A percentile compares a stretch with the other conserved stretches of the same genome.
Evolutionary conservation across 1,140 invertebrate genomes (phyloP).

Genomic region (Brachionus plicatilis): DNA sequence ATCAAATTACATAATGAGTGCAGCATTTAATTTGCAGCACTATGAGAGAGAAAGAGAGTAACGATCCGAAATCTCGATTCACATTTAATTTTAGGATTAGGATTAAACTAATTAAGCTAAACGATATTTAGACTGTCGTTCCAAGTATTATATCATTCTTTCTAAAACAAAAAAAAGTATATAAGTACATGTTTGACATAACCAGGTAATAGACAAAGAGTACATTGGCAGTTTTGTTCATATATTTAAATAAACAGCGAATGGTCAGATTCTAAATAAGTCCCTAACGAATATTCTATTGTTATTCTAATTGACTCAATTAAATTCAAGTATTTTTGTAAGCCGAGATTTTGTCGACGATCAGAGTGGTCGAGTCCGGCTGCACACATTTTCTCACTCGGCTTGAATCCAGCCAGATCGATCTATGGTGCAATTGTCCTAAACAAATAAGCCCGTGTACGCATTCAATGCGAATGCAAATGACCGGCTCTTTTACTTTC

Average conservation of each 20-base stretch:
- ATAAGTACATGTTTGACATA: constrained; percentile 8
- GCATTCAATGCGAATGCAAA: neutral
- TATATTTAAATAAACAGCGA: neutral
- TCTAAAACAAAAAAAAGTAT: neutral
- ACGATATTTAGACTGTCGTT: neutral
- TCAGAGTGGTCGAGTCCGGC: neutral
- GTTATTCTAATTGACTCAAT: constrained; percentile 22
- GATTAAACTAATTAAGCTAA: neutral
- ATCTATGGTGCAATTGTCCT: neutral
- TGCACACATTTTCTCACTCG: constrained; percentile 9
- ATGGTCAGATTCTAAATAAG: neutral
- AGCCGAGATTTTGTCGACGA: neutral
- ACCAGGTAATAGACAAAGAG: neutral
- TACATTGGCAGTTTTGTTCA: neutral
- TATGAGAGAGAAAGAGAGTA: neutral
- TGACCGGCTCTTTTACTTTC: neutral
- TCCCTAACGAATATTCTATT: constrained; percentile 38
- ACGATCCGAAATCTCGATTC: neutral
- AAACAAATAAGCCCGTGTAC: neutral
- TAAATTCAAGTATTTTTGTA: constrained; percentile 18
- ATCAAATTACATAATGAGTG: constrained; percentile 4
- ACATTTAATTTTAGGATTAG: neutral
- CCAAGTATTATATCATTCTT: neutral
- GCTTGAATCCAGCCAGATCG: constrained; percentile 18
- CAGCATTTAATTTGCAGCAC: neutral